Evolutionary conservation across 2,113 vertebrate species (phyloP).

Genomic region (Xiphias gladius): DNA sequence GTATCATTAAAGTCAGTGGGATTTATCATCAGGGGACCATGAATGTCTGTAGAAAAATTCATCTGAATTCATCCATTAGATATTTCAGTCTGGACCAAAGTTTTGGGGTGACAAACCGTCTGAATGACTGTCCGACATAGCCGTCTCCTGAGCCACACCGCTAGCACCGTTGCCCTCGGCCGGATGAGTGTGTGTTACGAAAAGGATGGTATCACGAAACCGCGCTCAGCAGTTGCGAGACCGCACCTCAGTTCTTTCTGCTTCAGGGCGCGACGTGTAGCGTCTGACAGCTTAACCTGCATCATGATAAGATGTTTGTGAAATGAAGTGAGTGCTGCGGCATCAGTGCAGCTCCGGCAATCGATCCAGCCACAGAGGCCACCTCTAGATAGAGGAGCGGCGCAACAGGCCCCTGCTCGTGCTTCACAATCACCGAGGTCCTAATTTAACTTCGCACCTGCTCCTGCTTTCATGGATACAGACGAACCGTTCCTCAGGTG

Average conservation of each 20-base stretch:
- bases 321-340: neutral
- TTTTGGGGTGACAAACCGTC: no score
- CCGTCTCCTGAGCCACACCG: no score
- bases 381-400: neutral
- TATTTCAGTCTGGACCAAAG: no score
- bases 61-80: no score
- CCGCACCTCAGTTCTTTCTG: no score
- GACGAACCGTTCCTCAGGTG: constrained; percentile 40
- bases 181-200: no score
- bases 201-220: no score
- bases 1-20: no score
- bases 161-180: no score
- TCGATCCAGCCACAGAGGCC: constrained; percentile 17
- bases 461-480: constrained; percentile 34
- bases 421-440: constrained; percentile 39
- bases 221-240: neutral
- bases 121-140: no score
- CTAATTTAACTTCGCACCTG: constrained; percentile 67
- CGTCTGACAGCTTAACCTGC: neutral
- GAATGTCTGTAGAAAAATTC: no score
- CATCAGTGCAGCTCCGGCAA: neutral
- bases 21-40: no score
- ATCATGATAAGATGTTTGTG: constrained; percentile 6
- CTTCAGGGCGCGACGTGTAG: neutral
- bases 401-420: constrained; percentile 39